Base-by-base conservation (phyloP, 2,888 invertebrate genomes). In the Cryptocephalus moraei region DNA sequence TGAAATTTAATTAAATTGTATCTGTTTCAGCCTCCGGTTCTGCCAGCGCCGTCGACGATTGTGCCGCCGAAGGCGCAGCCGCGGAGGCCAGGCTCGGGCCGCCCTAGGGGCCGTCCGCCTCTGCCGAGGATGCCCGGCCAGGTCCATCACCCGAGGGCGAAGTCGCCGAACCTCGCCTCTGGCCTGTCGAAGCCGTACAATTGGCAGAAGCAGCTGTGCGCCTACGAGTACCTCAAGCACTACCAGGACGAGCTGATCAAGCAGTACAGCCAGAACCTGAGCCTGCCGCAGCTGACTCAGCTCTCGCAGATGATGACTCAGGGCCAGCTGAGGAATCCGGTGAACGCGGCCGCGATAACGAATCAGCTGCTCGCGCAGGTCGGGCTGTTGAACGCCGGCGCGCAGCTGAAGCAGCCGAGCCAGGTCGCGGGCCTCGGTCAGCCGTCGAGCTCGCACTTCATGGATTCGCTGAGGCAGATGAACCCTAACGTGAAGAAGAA, bases 21-120 rank as follows among this genome's bases (percentile, higher is more conserved):
- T 39, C 8, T 49, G 13, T 44, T 52, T 33, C 45, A 62, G 62
- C 51, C 58, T 11, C 62, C 62, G 8, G 61, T 61, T 1, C 44
- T 60, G 39, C 62, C 62, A 9, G 43, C 59, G 1, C 56, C 55
- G 14, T 52, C 56, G 12, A 52, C 44, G 32, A 40, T 59, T 11
- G 39, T 31, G 8, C 40, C 48, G n/a, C 41, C 51, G n/a, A 51
- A 45, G 9, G n/a, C 48, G 11, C 11, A 44, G 4, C 60, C 61
- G 1, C 67, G 57, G 53, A 64, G 53, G 12, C 66, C 70, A 8
- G 64, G 65, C 9, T 49, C 62, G n/a, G 72, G 73, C 9, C 64
- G 75, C 51, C 75, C 76, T 0, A 63, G 76, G 10, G 76, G 76
- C 34, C 69, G 76, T 2, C 76, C 76, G 1, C 75, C 76, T 0